These are phyloP conservation scores for Dissostichus mawsoni DNA, from an alignment of 2,113 vertebrate genomes.

Conservation along the genomic window DNA sequence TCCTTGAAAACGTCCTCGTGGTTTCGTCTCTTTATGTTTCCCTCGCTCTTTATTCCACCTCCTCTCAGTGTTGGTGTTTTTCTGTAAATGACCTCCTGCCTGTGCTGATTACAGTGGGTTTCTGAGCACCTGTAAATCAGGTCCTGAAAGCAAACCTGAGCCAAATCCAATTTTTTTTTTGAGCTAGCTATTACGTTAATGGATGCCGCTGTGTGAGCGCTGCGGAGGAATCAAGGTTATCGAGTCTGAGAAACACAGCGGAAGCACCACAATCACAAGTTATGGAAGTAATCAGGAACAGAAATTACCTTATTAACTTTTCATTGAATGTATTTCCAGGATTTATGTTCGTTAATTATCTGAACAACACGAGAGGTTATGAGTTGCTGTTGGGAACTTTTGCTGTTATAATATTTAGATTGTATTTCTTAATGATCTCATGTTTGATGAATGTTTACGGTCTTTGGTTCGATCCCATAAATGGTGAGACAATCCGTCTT, in stretches of 20 bases:
- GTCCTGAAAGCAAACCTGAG: slow-evolving; percentile 8
- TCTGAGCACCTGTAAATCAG: slow-evolving; percentile 28
- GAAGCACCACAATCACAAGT: not conserved
- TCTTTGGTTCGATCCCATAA: not conserved
- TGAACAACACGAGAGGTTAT: not conserved
- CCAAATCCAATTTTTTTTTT: slow-evolving; percentile 42
- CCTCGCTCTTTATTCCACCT: not conserved
- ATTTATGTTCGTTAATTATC: slow-evolving; percentile 18
- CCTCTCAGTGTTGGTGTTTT: not conserved
- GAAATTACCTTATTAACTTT: slow-evolving; percentile 7
- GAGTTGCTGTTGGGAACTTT: not conserved
- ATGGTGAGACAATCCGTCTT: not conserved
- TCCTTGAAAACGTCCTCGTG: slow-evolving; percentile 7
- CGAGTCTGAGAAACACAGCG: not conserved
- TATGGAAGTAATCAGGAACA: not conserved
- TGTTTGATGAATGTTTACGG: too few species aligned
- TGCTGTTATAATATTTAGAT: not conserved
- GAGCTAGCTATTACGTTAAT: slow-evolving; percentile 25
- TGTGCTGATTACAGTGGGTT: slow-evolving; percentile 13
- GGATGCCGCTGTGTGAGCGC: not conserved
- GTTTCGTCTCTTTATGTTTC: not conserved
- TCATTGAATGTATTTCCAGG: slow-evolving; percentile 2
- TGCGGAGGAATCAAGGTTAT: slow-evolving; percentile 20
- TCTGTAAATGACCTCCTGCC: not conserved
- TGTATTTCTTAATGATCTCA: not conserved